Conservation (phyloP, 2,113 vertebrate genomes). For the human region DNA sequence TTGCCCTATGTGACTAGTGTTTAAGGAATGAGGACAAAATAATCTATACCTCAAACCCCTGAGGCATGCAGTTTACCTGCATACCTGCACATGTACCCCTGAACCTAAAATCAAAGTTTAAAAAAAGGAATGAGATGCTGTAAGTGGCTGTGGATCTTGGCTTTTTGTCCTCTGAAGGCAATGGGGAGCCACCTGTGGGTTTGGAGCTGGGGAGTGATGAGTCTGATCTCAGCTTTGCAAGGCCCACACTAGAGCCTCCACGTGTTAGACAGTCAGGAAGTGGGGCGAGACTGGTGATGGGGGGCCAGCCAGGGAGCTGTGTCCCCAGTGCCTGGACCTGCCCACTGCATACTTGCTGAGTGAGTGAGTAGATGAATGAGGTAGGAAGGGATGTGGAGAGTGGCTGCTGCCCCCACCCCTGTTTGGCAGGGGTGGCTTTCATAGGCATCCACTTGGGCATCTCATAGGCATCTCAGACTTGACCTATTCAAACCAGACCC, state of each 20-base stretch:
- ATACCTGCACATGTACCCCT: no score
- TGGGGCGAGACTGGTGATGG: neutral
- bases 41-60: no score
- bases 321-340: neutral
- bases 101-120: no score
- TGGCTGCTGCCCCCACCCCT: neutral
- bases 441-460: neutral
- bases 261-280: neutral
- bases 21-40: neutral
- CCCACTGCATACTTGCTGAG: neutral
- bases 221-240: constrained; percentile 19
- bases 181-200: neutral
- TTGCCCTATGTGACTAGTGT: neutral
- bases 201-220: neutral
- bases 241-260: neutral
- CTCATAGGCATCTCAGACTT: neutral
- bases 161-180: constrained; percentile 14
- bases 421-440: neutral
- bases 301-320: neutral
- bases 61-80: no score
- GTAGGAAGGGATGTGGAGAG: neutral
- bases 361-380: neutral
- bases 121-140: neutral
- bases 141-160: neutral
- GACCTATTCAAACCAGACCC: neutral